A percentile compares a stretch with the other conserved stretches of the same genome.
phyloP scores from a whole-genome alignment of 2,113 vertebrate species.

The Chaenogobius annularis region DNA sequence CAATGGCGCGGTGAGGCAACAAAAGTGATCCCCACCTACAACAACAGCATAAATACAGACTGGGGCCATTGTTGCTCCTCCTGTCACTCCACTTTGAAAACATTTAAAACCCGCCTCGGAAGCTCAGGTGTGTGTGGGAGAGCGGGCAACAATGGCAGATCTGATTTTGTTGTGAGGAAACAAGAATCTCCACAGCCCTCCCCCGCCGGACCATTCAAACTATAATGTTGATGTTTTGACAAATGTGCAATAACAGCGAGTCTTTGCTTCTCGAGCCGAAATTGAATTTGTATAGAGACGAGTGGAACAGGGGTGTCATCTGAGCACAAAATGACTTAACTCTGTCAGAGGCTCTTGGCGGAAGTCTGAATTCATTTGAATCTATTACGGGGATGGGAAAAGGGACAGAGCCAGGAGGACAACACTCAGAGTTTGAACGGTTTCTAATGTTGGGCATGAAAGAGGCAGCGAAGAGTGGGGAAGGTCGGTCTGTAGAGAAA shows the following conservation, averaged over 20 bases:
- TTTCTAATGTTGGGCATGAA: slow-evolving; percentile 9
- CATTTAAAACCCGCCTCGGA: slow-evolving; percentile 36
- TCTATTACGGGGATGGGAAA: slow-evolving; percentile 43
- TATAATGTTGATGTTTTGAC: slow-evolving; percentile 54
- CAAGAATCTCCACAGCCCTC: slow-evolving; percentile 19
- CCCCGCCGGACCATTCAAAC: slow-evolving; percentile 37
- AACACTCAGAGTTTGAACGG: not conserved
- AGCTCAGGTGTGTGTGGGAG: slow-evolving; percentile 44
- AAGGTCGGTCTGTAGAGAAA: not conserved
- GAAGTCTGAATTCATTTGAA: slow-evolving; percentile 62
- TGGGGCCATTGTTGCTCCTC: slow-evolving; percentile 25
- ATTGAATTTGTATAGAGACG: slow-evolving; percentile 56
- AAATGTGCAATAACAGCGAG: slow-evolving; percentile 51
- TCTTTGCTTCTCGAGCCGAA: slow-evolving; percentile 53
- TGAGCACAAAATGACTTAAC: slow-evolving; percentile 52
- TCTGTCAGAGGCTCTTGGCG: slow-evolving; percentile 52
- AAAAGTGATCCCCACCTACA: slow-evolving; percentile 17
- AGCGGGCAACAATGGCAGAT: slow-evolving; percentile 47
- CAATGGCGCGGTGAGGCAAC: slow-evolving; percentile 7
- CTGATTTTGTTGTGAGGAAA: slow-evolving; percentile 48
- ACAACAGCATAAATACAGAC: slow-evolving; percentile 38
- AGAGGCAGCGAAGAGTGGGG: not conserved
- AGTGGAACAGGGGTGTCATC: slow-evolving; percentile 41
- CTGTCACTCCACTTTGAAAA: slow-evolving; percentile 38
- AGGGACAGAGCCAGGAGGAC: slow-evolving; percentile 6